Percentiles rank a stretch among this genome's conserved stretches.
These are phyloP conservation scores for Acromyrmex echinatior DNA, from an alignment of 1,140 invertebrate genomes.

Conservation along the genomic window DNA sequence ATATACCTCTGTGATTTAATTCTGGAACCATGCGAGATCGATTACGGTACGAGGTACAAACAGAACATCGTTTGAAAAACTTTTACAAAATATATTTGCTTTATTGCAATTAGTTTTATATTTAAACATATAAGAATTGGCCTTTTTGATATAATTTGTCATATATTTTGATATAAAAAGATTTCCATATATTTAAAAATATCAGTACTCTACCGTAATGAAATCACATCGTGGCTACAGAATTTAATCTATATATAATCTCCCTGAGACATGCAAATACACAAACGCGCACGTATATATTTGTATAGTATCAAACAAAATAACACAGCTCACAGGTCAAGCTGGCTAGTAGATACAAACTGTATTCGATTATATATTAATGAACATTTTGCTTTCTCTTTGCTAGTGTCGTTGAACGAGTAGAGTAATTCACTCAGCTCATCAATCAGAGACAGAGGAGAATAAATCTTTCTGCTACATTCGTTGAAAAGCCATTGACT, in stretches of 20 bases:
- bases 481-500: constrained; percentile 13
- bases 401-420: constrained; percentile 28
- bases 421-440: constrained; percentile 1
- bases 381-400: constrained; percentile 6
- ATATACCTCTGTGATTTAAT: constrained; percentile 57
- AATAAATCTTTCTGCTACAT: constrained; percentile 31
- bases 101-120: constrained; percentile 29
- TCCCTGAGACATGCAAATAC: constrained; percentile 61
- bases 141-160: constrained; percentile 1
- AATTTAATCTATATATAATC: constrained; percentile 48
- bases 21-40: constrained; percentile 44
- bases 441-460: constrained; percentile 15
- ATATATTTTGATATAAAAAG: constrained; percentile 32
- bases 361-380: constrained; percentile 21
- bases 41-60: constrained; percentile 9
- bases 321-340: constrained; percentile 37
- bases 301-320: constrained; percentile 54
- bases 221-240: constrained; percentile 50
- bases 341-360: constrained; percentile 29
- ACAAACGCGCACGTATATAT: constrained; percentile 24
- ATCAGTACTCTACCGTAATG: constrained; percentile 17
- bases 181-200: neutral
- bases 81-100: constrained; percentile 61
- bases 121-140: constrained; percentile 43
- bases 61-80: constrained; percentile 38